Base-by-base conservation (phyloP, 2,113 vertebrate species). In the Oophaga pumilio region DNA sequence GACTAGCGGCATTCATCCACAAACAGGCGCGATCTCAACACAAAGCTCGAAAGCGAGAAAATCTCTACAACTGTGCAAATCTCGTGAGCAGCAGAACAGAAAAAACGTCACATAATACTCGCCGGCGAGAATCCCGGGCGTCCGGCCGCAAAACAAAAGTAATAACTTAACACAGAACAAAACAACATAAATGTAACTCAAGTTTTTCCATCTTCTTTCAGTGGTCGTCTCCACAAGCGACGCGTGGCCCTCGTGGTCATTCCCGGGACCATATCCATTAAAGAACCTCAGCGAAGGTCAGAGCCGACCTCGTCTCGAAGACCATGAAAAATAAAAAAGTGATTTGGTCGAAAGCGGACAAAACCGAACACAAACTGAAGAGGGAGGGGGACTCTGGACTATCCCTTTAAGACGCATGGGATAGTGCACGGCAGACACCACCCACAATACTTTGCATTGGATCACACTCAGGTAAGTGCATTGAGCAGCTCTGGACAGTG, bases 301-400 rank as follows among this genome's bases (percentile, higher is more conserved):
- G 62, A 17, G 5, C 13, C 2, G 57, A 17, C 17, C 57, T 13
- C 18, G 1, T 4, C 18, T 20, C 6, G 6, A 7, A 8, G 4
- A 20, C 60, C 8, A 9, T 6, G 12, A 15, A 7, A 12, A 28
- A 50, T 7, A 64, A 28, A 49, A 49, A 79, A 33, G 52, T 17
- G 17, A 82, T 83, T 83, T 83, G 81, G 81, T 83, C 49, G 66
- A 69, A 82, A 82, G 80, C 20, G 9, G 60, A 69, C 81, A 83
- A 83, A 43, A 83, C 43, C 6, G 12, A 24, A 69, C 20, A 52
- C 13, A 66, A 53, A 57, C 62, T 50, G 28, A 50, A n/a, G 26
- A 33, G 60, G 6, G 20, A 9, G 8, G 28, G 18, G 60, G 60
- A 2, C 7, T 0, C 0, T 22, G 66, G 8, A 22, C 49, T 6